Base-by-base conservation (phyloP, 2,888 invertebrate species). In the Agrilus mali region DNA sequence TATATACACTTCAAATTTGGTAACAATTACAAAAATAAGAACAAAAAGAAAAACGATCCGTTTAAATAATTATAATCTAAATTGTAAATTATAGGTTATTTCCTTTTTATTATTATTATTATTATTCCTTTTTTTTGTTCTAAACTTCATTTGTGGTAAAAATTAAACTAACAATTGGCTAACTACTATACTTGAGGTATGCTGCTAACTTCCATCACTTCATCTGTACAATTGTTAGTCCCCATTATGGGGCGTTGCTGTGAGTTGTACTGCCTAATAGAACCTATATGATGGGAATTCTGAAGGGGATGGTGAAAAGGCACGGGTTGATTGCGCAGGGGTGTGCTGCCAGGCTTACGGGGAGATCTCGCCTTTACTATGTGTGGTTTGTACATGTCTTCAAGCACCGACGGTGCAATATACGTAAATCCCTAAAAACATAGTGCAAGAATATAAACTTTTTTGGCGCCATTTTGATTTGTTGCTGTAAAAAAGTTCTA, bases 361-460 rank as follows among this genome's bases (percentile, higher is more conserved):
- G 92, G 92, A 15, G 89, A 90, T 53, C 89, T 77, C 32, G 89
- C 86, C 52, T 83, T 83, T 46, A 80, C 75, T 52, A 87, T 78
- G 48, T 79, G 76, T 52, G 86, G 84, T 41, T 45, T 67, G 67
- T 86, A 86, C 71, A 90, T 82, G 61, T 92, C 86, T 65, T 89
- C 88, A 64, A 97, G 72, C 46, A 96, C 88, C 12, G 95, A 95
- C 38, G 97, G 97, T 20, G 96, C 97, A 53, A 97, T 93, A 67
- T 97, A 97, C 8, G 97, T 96, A 70, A 98, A 98, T 55, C 97
- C 97, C 92, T 96, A 65, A 13, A n/a, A n/a, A n/a, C n/a, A n/a
- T n/a, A n/a, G n/a, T n/a, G n/a, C n/a, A n/a, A n/a, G n/a, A n/a
- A n/a, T n/a, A n/a, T n/a, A n/a, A n/a, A n/a, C n/a, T n/a, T n/a